Evolutionary conservation across 2,113 vertebrate genomes (phyloP), one percentile per base, ranked within the genome.

Genomic region (Rhegmatorhina hoffmannsi): DNA sequence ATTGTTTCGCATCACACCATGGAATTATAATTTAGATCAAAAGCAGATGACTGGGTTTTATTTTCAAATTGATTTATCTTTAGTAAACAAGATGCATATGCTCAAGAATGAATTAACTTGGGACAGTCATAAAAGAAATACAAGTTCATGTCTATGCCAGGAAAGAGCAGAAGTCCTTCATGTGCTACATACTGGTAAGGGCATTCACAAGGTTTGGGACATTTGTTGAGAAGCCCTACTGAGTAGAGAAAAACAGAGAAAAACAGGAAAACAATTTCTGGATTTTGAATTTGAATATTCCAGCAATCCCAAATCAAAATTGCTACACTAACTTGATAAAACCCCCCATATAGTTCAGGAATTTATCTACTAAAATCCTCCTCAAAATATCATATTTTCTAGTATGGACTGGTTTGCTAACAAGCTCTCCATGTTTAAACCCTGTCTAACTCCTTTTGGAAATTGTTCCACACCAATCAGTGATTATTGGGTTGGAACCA

Each of bases 1-100:
- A 64, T 72, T 70, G 38, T 59, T 92, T 93, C 82, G 8, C n/a
- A 49, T 15, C 70, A 33, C 21, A 20, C 25, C 21, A 49, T n/a
- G 9, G n/a, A 95, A 92, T 83, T 76, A 44, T 29, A 91, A 76
- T 82, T 91, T 78, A 85, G 62, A 92, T 66, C 66, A 76, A 91
- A 94, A 69, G 8, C 58, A 85, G 29, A 78, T 76, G 58, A 92
- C 46, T 69, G 21, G 9, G 1, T 64, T 91, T 94, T 92, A 18
- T 78, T 81, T 91, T 78, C 56, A 87, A 56, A 84, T 16, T 46
- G 36, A 84, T 95, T 87, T 95, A 29, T 73, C 40, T 87, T 13
- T 69, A 68, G 59, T 79, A 92, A 92, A 89, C 26, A 92, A 73
- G 84, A 82, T 31, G 6, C 31, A 79, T 69, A 56, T 36, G 34